Evolutionary conservation across 2,888 invertebrate species (phyloP).

Genomic region (Congeria kusceri): DNA sequence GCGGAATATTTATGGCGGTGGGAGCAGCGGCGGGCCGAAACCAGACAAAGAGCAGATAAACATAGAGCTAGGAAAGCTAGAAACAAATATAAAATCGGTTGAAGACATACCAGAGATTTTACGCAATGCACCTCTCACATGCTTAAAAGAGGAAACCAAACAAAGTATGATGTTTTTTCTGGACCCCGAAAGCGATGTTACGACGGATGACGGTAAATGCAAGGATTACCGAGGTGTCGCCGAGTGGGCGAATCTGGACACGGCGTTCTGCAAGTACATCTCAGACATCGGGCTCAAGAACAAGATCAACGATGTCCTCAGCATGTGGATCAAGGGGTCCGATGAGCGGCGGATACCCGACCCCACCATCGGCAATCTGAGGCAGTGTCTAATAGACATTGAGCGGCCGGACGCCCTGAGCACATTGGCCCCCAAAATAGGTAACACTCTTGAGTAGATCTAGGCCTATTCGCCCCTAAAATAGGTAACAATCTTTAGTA

Average conservation of each 20-base stretch:
- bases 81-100: not conserved
- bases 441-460: constrained; percentile 31
- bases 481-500: too few species aligned
- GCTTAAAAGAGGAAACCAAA: constrained; percentile 28
- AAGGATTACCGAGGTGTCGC: constrained; percentile 49
- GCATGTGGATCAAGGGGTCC: constrained; percentile 41
- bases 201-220: constrained; percentile 6
- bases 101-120: constrained; percentile 31
- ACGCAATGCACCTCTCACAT: constrained; percentile 25
- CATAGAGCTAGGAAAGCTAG: not conserved
- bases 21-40: too few species aligned
- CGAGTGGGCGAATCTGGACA: constrained; percentile 37
- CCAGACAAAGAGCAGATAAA: constrained; percentile 1
- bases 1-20: too few species aligned
- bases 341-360: constrained; percentile 7
- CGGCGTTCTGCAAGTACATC: constrained; percentile 36
- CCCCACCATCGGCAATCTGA: constrained; percentile 46
- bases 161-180: constrained; percentile 31
- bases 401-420: constrained; percentile 42
- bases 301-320: constrained; percentile 47
- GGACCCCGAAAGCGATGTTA: constrained; percentile 19
- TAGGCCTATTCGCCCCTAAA: too few species aligned
- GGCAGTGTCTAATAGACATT: constrained; percentile 26
- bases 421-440: constrained; percentile 40
- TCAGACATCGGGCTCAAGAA: constrained; percentile 6